Evolutionary conservation across 1,140 invertebrate genomes (phyloP), one percentile per base, ranked within the genome.

Genomic region (Dendrolimus punctatus): DNA sequence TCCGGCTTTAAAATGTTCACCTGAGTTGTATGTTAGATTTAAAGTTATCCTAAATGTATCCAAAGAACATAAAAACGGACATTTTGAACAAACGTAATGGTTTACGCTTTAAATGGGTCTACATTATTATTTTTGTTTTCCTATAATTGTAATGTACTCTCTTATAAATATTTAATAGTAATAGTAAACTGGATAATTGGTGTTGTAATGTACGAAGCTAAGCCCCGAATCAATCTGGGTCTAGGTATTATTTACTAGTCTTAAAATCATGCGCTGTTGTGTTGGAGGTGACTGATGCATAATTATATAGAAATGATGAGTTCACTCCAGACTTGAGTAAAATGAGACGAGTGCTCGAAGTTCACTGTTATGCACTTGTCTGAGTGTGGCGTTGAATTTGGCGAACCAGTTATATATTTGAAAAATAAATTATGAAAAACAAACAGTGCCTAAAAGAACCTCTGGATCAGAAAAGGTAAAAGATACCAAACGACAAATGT

Each of bases 401-500:
- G 60, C 57, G 62, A 71, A 73, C 59, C 68, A 62, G 52, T 56
- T 46, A 60, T 38, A 48, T 53, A 58, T 50, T 10, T 51, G 10
- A 42, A 23, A 23, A 23, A 23, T 23, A 23, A 23, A 23, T 23
- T 23, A 23, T 23, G 23, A 64, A n/a, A n/a, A n/a, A n/a, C n/a
- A 66, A 67, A 59, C 68, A 73, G 68, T 84, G 80, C 80, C 73
- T 81, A 84, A 84, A 84, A 80, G 76, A 84, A 84, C 80, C 80
- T 84, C 80, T 74, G 49, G 49, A 55, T 62, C 51, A 64, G 58
- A 58, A 57, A 53, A 23, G 3, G 9, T 42, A 49, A 54, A 59
- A 68, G 57, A 70, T 64, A 67, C 60, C 54, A 54, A 55, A 58
- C 64, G 64, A 70, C 50, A 69, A 54, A 71, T 71, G 65, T 69